These are phyloP conservation scores for Enteromius unitaeniatus DNA, from an alignment of 2,797 vertebrate species.

Conservation along the genomic window DNA sequence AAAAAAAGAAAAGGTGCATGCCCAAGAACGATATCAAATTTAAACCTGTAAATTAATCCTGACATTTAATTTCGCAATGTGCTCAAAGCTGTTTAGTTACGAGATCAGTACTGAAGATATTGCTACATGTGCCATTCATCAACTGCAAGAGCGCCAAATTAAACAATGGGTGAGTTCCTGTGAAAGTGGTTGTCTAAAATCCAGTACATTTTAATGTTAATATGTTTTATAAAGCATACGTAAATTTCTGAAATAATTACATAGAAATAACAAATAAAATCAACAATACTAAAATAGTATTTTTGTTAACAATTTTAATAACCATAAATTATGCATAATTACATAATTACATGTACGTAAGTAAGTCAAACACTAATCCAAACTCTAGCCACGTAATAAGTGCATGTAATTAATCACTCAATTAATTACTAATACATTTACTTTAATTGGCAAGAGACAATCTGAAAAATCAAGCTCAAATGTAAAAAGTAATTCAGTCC, in stretches of 20 bases:
- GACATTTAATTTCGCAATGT: slow-evolving; percentile 7
- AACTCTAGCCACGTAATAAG: neutral
- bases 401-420: neutral
- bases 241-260: neutral
- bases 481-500: neutral
- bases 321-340: neutral
- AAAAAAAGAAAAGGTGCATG: neutral
- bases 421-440: neutral
- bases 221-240: neutral
- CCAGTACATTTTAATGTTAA: neutral
- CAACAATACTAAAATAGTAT: too few species aligned
- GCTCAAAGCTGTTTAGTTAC: slow-evolving; percentile 13
- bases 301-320: too few species aligned
- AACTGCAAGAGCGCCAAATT: neutral
- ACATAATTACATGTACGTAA: too few species aligned
- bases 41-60: neutral
- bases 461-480: neutral
- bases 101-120: slow-evolving; percentile 6
- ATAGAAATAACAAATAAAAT: neutral
- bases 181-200: neutral
- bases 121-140: neutral
- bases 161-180: neutral
- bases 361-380: neutral
- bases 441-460: neutral
- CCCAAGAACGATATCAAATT: neutral